Base-by-base conservation (phyloP, 2,113 vertebrate genomes). In the Herpailurus yagouaroundi region DNA sequence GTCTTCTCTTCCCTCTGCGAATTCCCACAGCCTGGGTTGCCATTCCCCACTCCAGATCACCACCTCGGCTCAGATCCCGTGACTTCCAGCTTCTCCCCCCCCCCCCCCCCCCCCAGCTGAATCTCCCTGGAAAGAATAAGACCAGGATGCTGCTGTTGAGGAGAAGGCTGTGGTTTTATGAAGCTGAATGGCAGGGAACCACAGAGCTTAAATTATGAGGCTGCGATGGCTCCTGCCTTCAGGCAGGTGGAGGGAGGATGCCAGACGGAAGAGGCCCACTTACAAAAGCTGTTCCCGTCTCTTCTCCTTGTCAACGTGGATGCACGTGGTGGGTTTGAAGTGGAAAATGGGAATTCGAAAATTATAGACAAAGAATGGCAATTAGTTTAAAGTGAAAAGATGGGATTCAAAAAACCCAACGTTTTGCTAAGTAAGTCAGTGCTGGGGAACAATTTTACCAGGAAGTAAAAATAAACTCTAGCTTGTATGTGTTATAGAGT, bases 391-490 rank as follows among this genome's bases (percentile, higher is more conserved):
- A 94, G 73, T 91, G 86, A 93, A 97, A 89, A 7, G 19, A 84
- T 92, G 76, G 45, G 77, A 91, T 92, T 83, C 1, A 14, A 64
- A 92, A 68, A 84, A 33, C 18, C 60, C 36, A 89, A 82, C 71
- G n/a, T 95, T 97, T 96, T 93, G 85, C 94, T 98, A 63, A 96
- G 89, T 81, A 36, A 93, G 94, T 84, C 83, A 50, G 81, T 80
- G 38, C 95, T 6, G 82, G 87, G 83, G 95, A 95, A 38, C 36
- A 45, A 80, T 94, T 97, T 94, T 87, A 64, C 74, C n/a, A 48
- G 74, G 50, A 87, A 94, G 84, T 76, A 92, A 94, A 97, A 92
- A 92, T 92, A 92, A 83, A 79, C 68, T 83, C 41, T 45, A 7
- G 77, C 79, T 79, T 93, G 55, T 33, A 27, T 57, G 82, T 52